Evolutionary conservation across 1,140 invertebrate species (phyloP).

Genomic region (Aphidius ervi): DNA sequence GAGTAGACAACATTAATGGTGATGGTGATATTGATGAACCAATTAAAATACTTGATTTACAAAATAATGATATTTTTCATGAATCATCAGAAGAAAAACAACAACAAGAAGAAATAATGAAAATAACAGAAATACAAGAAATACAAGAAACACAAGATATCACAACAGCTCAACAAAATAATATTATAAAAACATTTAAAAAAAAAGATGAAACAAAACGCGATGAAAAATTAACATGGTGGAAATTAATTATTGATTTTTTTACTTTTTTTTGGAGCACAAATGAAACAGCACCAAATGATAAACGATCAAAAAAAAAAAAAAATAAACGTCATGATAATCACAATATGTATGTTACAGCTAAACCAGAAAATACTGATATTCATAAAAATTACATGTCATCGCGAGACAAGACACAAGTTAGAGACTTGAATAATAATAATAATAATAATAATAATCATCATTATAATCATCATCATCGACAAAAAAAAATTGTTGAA

Average conservation of each 20-base stretch:
- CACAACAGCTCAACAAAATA: no score
- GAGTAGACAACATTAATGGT: no score
- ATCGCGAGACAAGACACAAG: constrained; percentile 11
- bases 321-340: no score
- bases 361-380: constrained; percentile 3
- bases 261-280: constrained; percentile 4
- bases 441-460: constrained; percentile 1
- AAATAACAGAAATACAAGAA: neutral
- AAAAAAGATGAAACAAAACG: neutral
- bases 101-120: neutral
- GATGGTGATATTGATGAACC: no score
- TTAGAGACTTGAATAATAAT: constrained; percentile 19
- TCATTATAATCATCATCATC: no score
- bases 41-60: no score
- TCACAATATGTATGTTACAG: neutral
- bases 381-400: constrained; percentile 12
- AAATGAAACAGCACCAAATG: constrained; percentile 13
- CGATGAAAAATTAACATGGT: constrained; percentile 11
- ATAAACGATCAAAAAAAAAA: neutral
- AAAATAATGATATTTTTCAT: neutral
- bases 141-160: neutral
- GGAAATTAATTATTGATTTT: constrained; percentile 15
- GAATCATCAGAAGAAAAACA: neutral
- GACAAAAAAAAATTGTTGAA: constrained; percentile 4
- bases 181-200: neutral